Base-by-base conservation (phyloP, 2,888 invertebrate species). In the Tenthredo distinguenda region DNA sequence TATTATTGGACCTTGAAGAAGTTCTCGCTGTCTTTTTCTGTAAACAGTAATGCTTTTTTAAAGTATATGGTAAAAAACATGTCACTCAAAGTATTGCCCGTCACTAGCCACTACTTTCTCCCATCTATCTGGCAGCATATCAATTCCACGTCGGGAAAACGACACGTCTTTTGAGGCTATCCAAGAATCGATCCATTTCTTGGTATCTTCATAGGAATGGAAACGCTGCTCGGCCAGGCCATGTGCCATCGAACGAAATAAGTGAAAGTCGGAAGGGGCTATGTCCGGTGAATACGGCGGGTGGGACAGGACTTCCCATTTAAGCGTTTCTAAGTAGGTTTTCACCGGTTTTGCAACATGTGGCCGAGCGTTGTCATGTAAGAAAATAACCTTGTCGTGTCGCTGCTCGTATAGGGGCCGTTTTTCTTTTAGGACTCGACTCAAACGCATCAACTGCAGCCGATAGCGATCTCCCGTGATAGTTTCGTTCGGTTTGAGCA, bases 351-450 rank as follows among this genome's bases (percentile, higher is more conserved):
- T 83, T 74, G 88, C 86, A 84, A 43, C 43, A 9, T 88, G 88
- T 26, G 86, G 86, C 58, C 87, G 86, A 87, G 87, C 87, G 82
- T 89, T 89, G 84, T 88, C 87, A 87, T 89, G 89, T 47, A 76
- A 85, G 18, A 89, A 86, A 87, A 90, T 89, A 2, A 89, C 86
- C 86, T 88, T 88, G 65, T 88, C 87, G 84, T 90, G 87, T 85
- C 87, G 87, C 74, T 86, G 43, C 37, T 62, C 74, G 43, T 82
- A 87, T 86, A 82, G 79, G 40, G 84, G 84, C 10, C 85, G 84
- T 86, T 87, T 88, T 79, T 85, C 85, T 6, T 47, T 47, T 2
- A 65, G 26, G 2, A 1, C 65, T 10, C 31, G 26, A 21, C 26
- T 65, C 65, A 65, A 26, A 1, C 65, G 21, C 21, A n/a, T 47